Percentiles rank a stretch among this genome's conserved stretches.
These are phyloP conservation scores for Eulacestoma nigropectus DNA, from an alignment of 2,113 vertebrate genomes.

Conservation along the genomic window DNA sequence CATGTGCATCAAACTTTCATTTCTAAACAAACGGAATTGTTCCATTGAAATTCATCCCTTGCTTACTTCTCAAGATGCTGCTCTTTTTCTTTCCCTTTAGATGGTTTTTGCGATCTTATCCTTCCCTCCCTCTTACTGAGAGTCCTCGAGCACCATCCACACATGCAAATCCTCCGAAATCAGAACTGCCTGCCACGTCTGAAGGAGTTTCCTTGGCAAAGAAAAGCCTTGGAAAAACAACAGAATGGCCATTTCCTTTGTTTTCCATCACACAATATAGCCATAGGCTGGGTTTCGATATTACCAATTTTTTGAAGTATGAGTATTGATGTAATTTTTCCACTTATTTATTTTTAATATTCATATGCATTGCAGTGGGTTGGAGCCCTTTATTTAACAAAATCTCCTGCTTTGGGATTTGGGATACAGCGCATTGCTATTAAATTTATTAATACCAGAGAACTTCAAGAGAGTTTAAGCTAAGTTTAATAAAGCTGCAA, in stretches of 20 bases:
- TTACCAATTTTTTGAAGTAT: background rate
- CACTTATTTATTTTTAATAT: background rate
- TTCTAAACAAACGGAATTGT: background rate
- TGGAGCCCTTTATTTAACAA: background rate
- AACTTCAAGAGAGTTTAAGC: background rate
- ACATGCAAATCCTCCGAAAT: background rate
- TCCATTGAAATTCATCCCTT: background rate
- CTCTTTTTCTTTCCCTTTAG: background rate
- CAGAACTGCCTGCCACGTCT: background rate
- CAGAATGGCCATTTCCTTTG: background rate
- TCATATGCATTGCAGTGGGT: no score
- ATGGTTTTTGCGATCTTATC: background rate
- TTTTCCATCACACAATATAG: background rate
- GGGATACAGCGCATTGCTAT: background rate
- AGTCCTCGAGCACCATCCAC: background rate
- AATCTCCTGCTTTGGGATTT: background rate
- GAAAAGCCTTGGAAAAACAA: background rate
- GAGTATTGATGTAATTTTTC: background rate
- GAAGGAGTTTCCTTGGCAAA: background rate
- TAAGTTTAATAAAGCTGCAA: background rate
- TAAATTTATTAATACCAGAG: background rate
- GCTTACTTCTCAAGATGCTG: background rate
- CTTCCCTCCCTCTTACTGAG: background rate
- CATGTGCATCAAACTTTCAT: accelerated
- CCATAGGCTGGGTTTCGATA: background rate